Evolutionary conservation across 2,797 vertebrate species (phyloP), one percentile per base, ranked within the genome.

Genomic region (Oceanodroma leucorhoa): DNA sequence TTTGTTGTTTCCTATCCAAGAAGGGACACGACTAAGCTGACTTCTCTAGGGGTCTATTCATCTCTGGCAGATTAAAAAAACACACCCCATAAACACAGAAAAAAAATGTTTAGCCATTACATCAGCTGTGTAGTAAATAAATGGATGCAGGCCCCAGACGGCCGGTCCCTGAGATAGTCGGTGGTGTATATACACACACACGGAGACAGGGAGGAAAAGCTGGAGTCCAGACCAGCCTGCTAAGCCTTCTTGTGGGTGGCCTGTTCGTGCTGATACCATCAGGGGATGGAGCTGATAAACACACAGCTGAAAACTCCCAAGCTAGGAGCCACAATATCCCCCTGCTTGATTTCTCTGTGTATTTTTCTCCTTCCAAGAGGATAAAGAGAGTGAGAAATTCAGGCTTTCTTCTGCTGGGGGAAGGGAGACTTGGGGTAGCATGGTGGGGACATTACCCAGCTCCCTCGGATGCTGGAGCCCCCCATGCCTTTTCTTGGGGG

Each of bases 201-300:
- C 1, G 5, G 82, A 87, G 94, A 34, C 67, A 6, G 50, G 18
- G 85, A 83, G 87, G 94, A 76, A 94, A 91, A 91, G 84, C 94
- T 95, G 94, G 87, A 96, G 97, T 50, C 93, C 85, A 89, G 87
- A 91, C 64, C 92, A 94, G 95, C 85, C 95, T 94, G 94, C 85
- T 96, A 93, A 96, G 95, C 96, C 94, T 96, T 95, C 91, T 40
- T 95, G 96, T 96, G 96, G 96, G 97, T 96, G 96, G 97, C 97
- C 97, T 96, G 92, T 96, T 96, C 81, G 73, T 95, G 93, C 95
- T 88, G 96, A 96, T 96, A 96, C 76, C 92, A 96, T 95, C 94
- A 81, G 93, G 93, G 94, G 88, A 95, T 81, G 85, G 83, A 87
- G 93, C 95, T 84, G 96, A 97, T 97, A 97, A 97, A 97, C 96